Conservation (phyloP, 2,888 invertebrate genomes). For the Caenorhabditis plicata region DNA sequence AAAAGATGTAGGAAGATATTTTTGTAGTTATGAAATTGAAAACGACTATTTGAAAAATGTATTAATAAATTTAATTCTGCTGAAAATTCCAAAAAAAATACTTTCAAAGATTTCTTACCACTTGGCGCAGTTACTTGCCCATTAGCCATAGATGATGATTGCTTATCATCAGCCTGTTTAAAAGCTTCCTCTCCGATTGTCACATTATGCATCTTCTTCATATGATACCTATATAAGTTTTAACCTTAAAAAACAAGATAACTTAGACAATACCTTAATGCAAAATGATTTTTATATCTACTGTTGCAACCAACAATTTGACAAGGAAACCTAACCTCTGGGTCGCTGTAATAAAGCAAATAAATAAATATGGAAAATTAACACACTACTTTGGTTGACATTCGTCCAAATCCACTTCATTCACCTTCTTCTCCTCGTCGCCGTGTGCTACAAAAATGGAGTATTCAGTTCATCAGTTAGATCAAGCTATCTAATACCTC, state of each 20-base stretch:
- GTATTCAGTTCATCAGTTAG: too few species aligned
- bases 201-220: conserved; percentile 23
- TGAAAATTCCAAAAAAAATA: too few species aligned
- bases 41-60: too few species aligned
- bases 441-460: not conserved
- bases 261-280: conserved; percentile 18
- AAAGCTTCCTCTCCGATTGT: too few species aligned
- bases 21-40: too few species aligned
- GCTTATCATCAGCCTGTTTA: too few species aligned
- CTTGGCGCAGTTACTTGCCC: too few species aligned
- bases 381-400: conserved; percentile 25
- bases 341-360: conserved; percentile 1
- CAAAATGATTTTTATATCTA: conserved; percentile 33
- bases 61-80: too few species aligned
- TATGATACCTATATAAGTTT: conserved; percentile 14
- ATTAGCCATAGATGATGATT: too few species aligned
- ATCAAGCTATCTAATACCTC: too few species aligned
- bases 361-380: not conserved
- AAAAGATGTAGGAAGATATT: too few species aligned
- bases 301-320: conserved; percentile 32
- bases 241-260: conserved; percentile 3
- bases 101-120: too few species aligned
- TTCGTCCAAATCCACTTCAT: conserved; percentile 30
- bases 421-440: conserved; percentile 6
- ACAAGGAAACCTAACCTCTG: conserved; percentile 34